phyloP scores from a whole-genome alignment of 2,797 vertebrate species.

The Oreochromis mossambicus region DNA sequence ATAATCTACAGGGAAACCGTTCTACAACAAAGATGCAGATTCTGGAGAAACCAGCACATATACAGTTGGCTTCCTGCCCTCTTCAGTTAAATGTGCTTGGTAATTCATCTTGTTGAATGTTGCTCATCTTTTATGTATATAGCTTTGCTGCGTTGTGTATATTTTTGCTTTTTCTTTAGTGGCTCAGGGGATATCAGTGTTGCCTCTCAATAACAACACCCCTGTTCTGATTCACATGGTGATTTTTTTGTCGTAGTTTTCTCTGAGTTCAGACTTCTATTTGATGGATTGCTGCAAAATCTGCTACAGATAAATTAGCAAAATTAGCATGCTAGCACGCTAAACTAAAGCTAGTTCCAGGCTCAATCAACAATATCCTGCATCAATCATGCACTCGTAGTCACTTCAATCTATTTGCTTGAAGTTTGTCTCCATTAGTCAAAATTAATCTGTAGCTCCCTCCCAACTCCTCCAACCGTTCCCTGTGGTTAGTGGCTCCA shows the following conservation, averaged over 20 bases:
- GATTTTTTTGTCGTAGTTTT: background rate
- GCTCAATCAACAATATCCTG: background rate
- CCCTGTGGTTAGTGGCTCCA: background rate
- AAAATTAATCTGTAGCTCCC: background rate
- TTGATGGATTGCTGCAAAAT: background rate
- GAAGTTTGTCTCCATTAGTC: background rate
- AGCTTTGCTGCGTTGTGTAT: background rate
- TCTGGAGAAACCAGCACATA: background rate
- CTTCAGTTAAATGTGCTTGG: background rate
- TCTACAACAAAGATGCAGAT: background rate
- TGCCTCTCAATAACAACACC: background rate
- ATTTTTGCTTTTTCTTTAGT: background rate
- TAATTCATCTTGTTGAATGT: background rate
- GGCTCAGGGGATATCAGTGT: background rate
- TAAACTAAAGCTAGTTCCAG: background rate
- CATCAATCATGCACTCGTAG: background rate
- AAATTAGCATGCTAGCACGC: background rate
- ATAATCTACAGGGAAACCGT: background rate
- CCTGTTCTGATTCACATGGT: background rate
- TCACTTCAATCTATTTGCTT: background rate
- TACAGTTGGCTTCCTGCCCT: background rate
- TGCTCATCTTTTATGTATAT: background rate
- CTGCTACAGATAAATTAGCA: background rate
- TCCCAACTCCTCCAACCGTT: background rate
- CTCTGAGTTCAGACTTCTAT: background rate